phyloP scores from a whole-genome alignment of 2,888 invertebrate species.

The Subacronicta megacephala region DNA sequence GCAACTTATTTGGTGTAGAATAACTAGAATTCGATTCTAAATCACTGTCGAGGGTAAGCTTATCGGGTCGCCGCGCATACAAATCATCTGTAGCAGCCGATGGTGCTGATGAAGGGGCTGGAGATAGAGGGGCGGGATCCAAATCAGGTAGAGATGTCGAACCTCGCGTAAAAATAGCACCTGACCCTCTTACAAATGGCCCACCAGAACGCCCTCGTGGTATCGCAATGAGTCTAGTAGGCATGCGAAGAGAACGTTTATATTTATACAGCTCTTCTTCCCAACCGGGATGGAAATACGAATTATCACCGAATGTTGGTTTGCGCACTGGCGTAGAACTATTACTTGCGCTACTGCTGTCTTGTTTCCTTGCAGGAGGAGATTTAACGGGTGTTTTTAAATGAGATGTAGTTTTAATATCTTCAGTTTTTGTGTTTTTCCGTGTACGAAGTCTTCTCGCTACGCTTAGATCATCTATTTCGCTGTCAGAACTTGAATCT shows the following conservation, averaged over 20 bases:
- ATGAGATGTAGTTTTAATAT: slow-evolving; percentile 64
- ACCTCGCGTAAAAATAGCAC: slow-evolving; percentile 89
- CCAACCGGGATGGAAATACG: slow-evolving; percentile 94
- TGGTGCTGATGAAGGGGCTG: slow-evolving; percentile 90
- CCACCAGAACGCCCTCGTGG: slow-evolving; percentile 91
- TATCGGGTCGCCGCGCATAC: slow-evolving; percentile 81
- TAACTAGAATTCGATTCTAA: slow-evolving; percentile 92
- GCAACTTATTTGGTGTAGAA: slow-evolving; percentile 87
- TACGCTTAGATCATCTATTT: slow-evolving; percentile 78
- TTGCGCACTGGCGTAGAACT: slow-evolving; percentile 83
- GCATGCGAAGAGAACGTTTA: slow-evolving; percentile 95
- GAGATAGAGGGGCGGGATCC: slow-evolving; percentile 93
- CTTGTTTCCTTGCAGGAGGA: slow-evolving; percentile 75
- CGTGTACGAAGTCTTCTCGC: slow-evolving; percentile 82
- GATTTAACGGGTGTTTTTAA: slow-evolving; percentile 77
- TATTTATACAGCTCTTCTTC: slow-evolving; percentile 95
- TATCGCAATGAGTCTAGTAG: slow-evolving; percentile 94
- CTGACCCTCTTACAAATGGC: slow-evolving; percentile 75
- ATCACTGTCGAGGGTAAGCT: slow-evolving; percentile 90
- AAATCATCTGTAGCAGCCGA: slow-evolving; percentile 90
- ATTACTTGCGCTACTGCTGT: slow-evolving; percentile 73
- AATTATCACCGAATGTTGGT: slow-evolving; percentile 92
- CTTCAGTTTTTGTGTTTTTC: slow-evolving; percentile 86
- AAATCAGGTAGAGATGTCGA: slow-evolving; percentile 94
- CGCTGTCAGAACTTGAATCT: slow-evolving; percentile 81